Evolutionary conservation across 2,888 invertebrate species (phyloP).

Genomic region (Arge pagana): DNA sequence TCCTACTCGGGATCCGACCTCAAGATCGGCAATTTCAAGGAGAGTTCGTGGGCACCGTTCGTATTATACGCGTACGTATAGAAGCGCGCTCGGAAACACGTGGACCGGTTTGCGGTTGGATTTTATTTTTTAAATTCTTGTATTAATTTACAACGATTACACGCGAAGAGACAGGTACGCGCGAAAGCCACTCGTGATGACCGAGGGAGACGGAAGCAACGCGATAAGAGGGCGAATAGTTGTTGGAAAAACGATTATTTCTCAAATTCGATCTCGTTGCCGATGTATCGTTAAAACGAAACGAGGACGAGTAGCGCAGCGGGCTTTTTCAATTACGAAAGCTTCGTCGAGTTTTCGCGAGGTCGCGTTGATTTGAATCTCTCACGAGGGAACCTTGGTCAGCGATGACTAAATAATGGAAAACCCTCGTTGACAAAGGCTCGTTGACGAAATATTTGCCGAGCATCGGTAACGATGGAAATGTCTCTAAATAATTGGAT

Average conservation of each 20-base stretch:
- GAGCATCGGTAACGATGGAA: background rate
- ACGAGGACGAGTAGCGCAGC: too few relatives aligned
- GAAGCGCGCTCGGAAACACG: background rate
- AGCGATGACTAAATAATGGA: background rate
- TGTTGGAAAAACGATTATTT: too few relatives aligned
- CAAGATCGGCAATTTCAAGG: conserved; percentile 9
- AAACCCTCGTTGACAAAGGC: background rate
- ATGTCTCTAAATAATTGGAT: background rate
- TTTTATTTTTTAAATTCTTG: conserved; percentile 20
- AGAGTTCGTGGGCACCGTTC: background rate
- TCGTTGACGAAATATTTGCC: background rate
- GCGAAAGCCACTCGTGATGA: conserved; percentile 1
- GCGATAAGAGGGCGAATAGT: background rate
- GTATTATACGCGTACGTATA: background rate
- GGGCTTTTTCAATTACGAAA: too few relatives aligned
- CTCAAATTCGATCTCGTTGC: too few relatives aligned
- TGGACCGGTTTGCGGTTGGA: conserved; percentile 16
- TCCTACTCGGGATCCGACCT: conserved; percentile 5
- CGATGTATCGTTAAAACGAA: too few relatives aligned
- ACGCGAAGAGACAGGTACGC: background rate
- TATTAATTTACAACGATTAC: conserved; percentile 19
- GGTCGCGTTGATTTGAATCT: too few relatives aligned
- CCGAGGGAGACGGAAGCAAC: background rate
- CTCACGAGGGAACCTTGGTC: too few relatives aligned
- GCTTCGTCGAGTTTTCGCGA: conserved; percentile 11